Evolutionary conservation across 1,140 invertebrate genomes (phyloP).

Genomic region (Matsumurasca onukii): DNA sequence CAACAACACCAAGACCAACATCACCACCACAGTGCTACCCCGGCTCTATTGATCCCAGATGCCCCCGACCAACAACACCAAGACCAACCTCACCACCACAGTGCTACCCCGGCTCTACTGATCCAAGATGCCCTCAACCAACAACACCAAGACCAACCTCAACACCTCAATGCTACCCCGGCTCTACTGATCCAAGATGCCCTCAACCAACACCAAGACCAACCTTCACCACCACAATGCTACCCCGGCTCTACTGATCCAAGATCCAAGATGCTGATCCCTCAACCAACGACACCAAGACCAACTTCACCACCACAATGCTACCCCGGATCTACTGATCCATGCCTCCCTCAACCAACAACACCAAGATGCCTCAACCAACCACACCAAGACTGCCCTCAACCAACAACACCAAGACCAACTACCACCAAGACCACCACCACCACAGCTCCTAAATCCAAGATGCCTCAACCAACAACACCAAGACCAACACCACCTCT

Average conservation of each 20-base stretch:
- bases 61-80: conserved; percentile 42
- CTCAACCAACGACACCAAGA: too few species aligned
- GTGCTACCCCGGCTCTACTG: conserved; percentile 39
- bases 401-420: too few species aligned
- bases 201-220: conserved; percentile 40
- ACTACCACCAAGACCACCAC: conserved; percentile 36
- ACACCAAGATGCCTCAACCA: too few species aligned
- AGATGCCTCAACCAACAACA: conserved; percentile 46
- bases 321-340: conserved; percentile 43
- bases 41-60: conserved; percentile 47
- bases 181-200: conserved; percentile 43
- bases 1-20: conserved; percentile 42
- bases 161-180: conserved; percentile 43
- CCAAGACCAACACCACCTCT: too few species aligned
- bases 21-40: conserved; percentile 35
- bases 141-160: conserved; percentile 35
- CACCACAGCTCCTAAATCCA: conserved; percentile 43
- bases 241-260: conserved; percentile 43
- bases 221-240: conserved; percentile 36
- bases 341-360: conserved; percentile 46
- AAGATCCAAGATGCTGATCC: conserved; percentile 46
- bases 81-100: conserved; percentile 40
- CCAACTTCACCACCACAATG: conserved; percentile 43
- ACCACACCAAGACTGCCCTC: conserved; percentile 46
- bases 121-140: conserved; percentile 43